Evolutionary conservation across 2,888 invertebrate genomes (phyloP).

Genomic region (Antheraea yamamai): DNA sequence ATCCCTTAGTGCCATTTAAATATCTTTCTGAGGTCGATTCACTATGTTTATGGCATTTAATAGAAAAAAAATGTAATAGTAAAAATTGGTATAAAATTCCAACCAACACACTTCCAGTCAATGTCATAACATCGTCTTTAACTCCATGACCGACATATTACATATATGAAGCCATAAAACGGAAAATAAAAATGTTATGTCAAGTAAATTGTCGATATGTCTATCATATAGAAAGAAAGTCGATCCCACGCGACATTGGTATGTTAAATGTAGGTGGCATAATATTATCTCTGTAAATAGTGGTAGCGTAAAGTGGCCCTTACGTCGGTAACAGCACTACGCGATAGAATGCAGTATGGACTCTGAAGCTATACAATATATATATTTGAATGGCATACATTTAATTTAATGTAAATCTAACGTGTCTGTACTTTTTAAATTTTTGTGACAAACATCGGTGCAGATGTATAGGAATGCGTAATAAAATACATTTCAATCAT

Average conservation of each 20-base stretch:
- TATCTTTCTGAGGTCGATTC: no score
- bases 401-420: no score
- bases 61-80: no score
- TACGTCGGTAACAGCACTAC: neutral
- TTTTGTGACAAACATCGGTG: no score
- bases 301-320: neutral
- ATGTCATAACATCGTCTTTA: neutral
- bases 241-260: neutral
- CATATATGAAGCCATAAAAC: neutral
- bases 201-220: neutral
- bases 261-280: slow-evolving; percentile 4
- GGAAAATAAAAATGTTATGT: neutral
- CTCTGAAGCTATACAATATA: neutral
- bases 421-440: no score
- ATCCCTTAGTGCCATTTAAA: no score
- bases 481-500: no score
- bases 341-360: neutral
- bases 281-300: neutral
- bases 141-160: neutral
- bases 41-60: no score
- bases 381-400: neutral
- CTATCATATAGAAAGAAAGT: slow-evolving; percentile 1
- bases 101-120: neutral
- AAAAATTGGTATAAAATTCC: neutral
- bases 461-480: no score